Evolutionary conservation across 2,797 vertebrate genomes (phyloP), one percentile per base, ranked within the genome.

Genomic region (Epinephelus coioides): DNA sequence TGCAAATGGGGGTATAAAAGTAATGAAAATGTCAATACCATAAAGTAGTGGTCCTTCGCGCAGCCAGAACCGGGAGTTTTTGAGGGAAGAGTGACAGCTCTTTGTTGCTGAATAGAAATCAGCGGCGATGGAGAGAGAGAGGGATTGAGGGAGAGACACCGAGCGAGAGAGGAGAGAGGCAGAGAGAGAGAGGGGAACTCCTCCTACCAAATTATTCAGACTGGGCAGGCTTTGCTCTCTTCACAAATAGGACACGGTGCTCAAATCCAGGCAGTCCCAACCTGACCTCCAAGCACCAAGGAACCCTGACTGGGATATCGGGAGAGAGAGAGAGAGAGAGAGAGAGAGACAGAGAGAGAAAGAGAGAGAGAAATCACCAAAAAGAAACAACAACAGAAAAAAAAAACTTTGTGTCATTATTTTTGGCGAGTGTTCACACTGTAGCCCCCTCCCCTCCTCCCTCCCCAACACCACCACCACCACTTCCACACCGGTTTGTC

Each of bases 131-230:
- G 94, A 92, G 82, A 94, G 95, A 87, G 93, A 38, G 76, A 76
- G 62, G 15, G 47, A 67, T 43, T 43, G 62, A 19, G 72, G 17
- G 55, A 34, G 56, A 55, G 94, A 90, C 78, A 91, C 94, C 94
- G 94, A 70, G 91, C 15, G 65, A 53, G 66, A 93, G 95, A 90
- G 12, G 67, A 8, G 30, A 23, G 51, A 10, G 79, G 15, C 38
- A 92, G 95, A 89, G 83, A 93, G 83, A 93, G 94, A 85, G 92
- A 34, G 96, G 77, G 89, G 94, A 96, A 91, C 97, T 98, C 97
- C 98, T 98, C 98, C 98, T 97, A 96, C 97, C 96, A 96, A 97
- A 97, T 97, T 97, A 98, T 97, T 96, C 97, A 95, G 95, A 96
- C 97, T 97, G 97, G 97, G 97, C 96, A 97, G 98, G 97, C 97